Evolutionary conservation across 2,797 vertebrate genomes (phyloP).

Genomic region (Oophaga sylvatica): DNA sequence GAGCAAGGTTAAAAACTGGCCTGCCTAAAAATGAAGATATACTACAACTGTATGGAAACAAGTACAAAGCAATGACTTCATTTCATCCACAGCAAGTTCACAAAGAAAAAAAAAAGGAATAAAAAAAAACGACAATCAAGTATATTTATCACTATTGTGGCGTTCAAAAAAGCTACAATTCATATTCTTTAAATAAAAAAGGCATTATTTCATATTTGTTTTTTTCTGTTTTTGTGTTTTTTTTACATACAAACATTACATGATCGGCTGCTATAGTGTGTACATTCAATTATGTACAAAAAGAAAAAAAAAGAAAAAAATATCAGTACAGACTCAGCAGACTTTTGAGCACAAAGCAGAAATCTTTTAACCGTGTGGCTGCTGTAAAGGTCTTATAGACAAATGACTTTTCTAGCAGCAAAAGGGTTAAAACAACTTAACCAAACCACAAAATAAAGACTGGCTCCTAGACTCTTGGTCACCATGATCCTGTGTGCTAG

Average conservation of each 20-base stretch:
- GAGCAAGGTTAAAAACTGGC: slow-evolving; percentile 35
- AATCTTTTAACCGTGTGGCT: slow-evolving; percentile 67
- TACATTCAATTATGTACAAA: slow-evolving; percentile 80
- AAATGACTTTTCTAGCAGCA: slow-evolving; percentile 56
- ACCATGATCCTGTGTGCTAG: slow-evolving; percentile 75
- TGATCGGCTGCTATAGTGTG: slow-evolving; percentile 74
- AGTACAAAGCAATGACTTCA: slow-evolving; percentile 69
- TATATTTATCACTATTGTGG: slow-evolving; percentile 71
- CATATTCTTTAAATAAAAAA: slow-evolving; percentile 75
- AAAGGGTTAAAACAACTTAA: slow-evolving; percentile 71
- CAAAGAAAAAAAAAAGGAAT: slow-evolving; percentile 56
- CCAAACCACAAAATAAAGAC: slow-evolving; percentile 74
- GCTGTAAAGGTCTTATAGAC: slow-evolving; percentile 56
- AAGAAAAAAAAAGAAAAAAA: slow-evolving; percentile 15
- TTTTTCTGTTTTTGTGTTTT: slow-evolving; percentile 45
- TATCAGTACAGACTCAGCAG: slow-evolving; percentile 70
- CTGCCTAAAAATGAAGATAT: slow-evolving; percentile 51
- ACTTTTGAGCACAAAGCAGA: slow-evolving; percentile 73
- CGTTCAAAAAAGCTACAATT: slow-evolving; percentile 72
- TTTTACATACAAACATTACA: slow-evolving; percentile 78
- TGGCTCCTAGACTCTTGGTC: slow-evolving; percentile 79
- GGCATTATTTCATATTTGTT: slow-evolving; percentile 43
- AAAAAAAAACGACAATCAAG: slow-evolving; percentile 66
- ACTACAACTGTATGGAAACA: slow-evolving; percentile 62
- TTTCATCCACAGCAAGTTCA: slow-evolving; percentile 77